Evolutionary conservation across 2,797 vertebrate species (phyloP), one percentile per base, ranked within the genome.

Genomic region (Anas capensis): DNA sequence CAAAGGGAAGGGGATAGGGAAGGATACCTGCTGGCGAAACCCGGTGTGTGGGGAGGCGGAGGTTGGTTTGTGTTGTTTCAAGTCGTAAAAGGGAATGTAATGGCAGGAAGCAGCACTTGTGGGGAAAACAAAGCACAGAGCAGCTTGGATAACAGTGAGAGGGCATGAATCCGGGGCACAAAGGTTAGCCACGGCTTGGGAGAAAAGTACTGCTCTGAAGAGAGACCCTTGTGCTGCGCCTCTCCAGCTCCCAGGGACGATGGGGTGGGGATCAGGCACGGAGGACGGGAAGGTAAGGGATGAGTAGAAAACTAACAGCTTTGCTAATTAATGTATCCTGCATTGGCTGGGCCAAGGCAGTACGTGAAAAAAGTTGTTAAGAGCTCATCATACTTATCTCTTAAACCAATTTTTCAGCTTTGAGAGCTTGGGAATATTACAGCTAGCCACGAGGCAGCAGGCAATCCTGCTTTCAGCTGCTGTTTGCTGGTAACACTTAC

Each of bases 1-100:
- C 46, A 78, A 85, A 66, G 80, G 31, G 46, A 93, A 83, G 15
- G 48, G 26, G 64, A 82, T 20, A 66, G 64, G 77, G 72, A 71
- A 86, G 19, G 83, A 93, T 33, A 23, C 82, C 86, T 70, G 88
- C 82, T 88, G 88, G 34, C 56, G 68, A 48, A 49, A 76, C 44
- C 76, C 29, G 40, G 79, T 72, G 77, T 48, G 72, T 38, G 44
- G 40, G 61, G 44, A 83, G 20, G 58, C 4, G 40, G 33, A 49
- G 8, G 49, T 65, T 42, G 82, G 9, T 86, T 69, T 36, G 46
- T 6, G 82, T 90, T 61, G 42, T 26, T 94, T 75, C 57, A 81
- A 42, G 61, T 10, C 46, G 46, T 61, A 54, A 54, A 64, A 91
- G 24, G n/a, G 36, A 70, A 68, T 26, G 26, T 11, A 84, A 70